phyloP scores from a whole-genome alignment of 1,140 invertebrate species.

The Penaeus chinensis region DNA sequence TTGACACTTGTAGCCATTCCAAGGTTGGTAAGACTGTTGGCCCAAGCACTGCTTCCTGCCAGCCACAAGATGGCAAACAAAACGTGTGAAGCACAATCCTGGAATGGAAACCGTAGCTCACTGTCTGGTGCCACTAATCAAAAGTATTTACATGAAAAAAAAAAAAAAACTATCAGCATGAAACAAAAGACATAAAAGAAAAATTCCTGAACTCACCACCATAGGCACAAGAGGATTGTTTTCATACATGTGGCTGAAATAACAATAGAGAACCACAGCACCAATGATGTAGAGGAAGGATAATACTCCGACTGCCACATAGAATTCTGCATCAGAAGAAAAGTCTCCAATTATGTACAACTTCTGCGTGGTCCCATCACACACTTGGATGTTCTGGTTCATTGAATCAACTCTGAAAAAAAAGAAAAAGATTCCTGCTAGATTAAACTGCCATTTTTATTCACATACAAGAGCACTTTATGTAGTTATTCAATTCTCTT shows the following conservation, averaged over 20 bases:
- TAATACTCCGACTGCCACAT: constrained; percentile 78
- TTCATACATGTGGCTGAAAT: constrained; percentile 74
- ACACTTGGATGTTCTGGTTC: constrained; percentile 47
- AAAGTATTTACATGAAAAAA: background rate
- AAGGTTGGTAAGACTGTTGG: constrained; percentile 74
- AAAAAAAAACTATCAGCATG: background rate
- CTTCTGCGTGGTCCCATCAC: background rate
- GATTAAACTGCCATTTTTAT: background rate
- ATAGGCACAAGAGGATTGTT: constrained; percentile 71
- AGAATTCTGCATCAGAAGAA: constrained; percentile 76
- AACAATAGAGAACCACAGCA: constrained; percentile 74
- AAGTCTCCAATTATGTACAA: constrained; percentile 68
- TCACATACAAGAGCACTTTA: background rate
- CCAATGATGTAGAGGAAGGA: constrained; percentile 75
- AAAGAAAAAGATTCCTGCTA: background rate
- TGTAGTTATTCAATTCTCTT: background rate
- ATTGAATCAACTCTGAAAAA: constrained; percentile 32
- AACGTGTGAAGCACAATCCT: constrained; percentile 76
- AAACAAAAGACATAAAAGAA: background rate
- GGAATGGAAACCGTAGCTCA: constrained; percentile 30
- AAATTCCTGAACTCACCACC: constrained; percentile 67
- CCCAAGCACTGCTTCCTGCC: constrained; percentile 77
- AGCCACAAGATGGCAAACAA: constrained; percentile 77
- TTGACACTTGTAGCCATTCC: constrained; percentile 72
- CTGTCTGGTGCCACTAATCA: too few relatives aligned